These are phyloP conservation scores for Rhyacophila brunnea DNA, from an alignment of 1,140 invertebrate species.

Conservation along the genomic window DNA sequence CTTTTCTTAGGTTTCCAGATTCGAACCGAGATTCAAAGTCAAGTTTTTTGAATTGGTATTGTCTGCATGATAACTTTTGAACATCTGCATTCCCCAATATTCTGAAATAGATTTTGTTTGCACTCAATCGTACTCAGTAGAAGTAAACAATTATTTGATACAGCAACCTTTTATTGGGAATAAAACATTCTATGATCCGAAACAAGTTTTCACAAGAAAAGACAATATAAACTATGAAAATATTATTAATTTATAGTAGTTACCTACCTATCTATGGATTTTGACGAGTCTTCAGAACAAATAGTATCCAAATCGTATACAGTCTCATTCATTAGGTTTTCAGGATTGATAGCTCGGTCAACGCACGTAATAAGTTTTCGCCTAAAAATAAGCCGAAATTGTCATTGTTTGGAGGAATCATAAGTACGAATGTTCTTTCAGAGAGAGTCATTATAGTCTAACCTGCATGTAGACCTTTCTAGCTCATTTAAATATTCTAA, in stretches of 20 bases:
- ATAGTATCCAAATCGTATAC: conserved; percentile 75
- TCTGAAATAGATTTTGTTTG: no score
- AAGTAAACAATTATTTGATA: no score
- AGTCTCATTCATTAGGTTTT: conserved; percentile 59
- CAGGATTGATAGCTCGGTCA: conserved; percentile 61
- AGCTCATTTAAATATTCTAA: conserved; percentile 63
- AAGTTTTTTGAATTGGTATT: conserved; percentile 56
- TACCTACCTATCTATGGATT: conserved; percentile 21
- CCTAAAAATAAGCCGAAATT: no score
- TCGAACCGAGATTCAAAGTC: conserved; percentile 89
- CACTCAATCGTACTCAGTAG: no score
- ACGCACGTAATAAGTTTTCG: conserved; percentile 60
- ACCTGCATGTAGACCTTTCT: conserved; percentile 64
- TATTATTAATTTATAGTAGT: no score
- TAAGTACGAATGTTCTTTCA: no score
- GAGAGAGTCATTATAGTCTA: no score
- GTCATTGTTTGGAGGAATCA: no score
- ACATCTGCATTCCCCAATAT: conserved; percentile 62
- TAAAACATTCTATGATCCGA: no score
- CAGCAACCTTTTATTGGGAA: no score
- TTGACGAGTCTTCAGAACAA: conserved; percentile 34
- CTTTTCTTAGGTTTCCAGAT: conserved; percentile 86
- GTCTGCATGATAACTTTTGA: conserved; percentile 55
- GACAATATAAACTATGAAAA: no score
- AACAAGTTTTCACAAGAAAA: no score